phyloP scores from a whole-genome alignment of 2,888 invertebrate species.

The Kryphioiulus occultus region DNA sequence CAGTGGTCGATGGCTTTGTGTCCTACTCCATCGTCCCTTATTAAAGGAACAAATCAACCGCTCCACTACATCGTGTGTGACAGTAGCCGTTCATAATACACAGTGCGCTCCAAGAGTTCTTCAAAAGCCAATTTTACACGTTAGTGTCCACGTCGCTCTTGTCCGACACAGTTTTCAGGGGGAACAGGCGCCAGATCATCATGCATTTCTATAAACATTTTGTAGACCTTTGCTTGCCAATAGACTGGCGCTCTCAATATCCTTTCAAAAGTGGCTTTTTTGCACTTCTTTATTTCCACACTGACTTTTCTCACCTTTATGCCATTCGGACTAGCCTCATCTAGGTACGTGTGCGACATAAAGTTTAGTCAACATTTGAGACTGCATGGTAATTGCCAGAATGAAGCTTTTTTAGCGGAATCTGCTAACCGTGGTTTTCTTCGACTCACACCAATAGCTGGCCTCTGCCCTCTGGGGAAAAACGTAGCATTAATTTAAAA shows the following conservation, averaged over 20 bases:
- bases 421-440: too few species aligned
- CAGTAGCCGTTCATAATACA: conserved; percentile 43
- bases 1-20: conserved; percentile 50
- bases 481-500: too few species aligned
- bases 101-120: conserved; percentile 39
- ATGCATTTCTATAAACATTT: conserved; percentile 38
- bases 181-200: conserved; percentile 47
- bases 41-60: conserved; percentile 51
- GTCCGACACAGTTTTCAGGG: conserved; percentile 6
- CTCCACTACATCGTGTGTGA: conserved; percentile 51
- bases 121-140: conserved; percentile 53
- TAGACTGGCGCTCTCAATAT: conserved; percentile 24
- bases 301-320: background rate
- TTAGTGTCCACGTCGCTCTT: conserved; percentile 42
- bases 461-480: too few species aligned
- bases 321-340: background rate
- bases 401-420: too few species aligned
- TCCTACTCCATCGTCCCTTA: conserved; percentile 49
- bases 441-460: too few species aligned
- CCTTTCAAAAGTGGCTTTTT: background rate
- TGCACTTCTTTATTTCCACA: background rate
- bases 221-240: background rate
- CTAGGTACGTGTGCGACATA: background rate
- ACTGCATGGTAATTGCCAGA: too few species aligned
- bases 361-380: background rate